These are phyloP conservation scores for Aspidoscelis tigris DNA, from an alignment of 2,113 vertebrate genomes.

Conservation along the genomic window DNA sequence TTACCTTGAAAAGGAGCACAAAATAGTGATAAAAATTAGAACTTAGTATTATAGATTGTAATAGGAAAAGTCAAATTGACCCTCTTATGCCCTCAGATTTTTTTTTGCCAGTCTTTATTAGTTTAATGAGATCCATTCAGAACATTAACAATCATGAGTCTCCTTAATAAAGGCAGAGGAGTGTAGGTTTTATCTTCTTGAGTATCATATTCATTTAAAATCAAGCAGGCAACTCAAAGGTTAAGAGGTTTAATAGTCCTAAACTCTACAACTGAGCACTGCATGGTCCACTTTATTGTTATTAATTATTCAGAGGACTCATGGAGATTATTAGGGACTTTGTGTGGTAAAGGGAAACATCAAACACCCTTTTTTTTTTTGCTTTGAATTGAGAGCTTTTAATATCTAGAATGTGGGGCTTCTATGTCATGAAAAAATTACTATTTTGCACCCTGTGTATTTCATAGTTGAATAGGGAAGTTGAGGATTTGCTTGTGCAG, in stretches of 20 bases:
- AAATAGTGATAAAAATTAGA: conserved; percentile 63
- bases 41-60: conserved; percentile 51
- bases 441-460: background rate
- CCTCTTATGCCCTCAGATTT: conserved; percentile 63
- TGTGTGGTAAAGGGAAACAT: conserved; percentile 47
- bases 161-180: conserved; percentile 68
- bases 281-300: conserved; percentile 66
- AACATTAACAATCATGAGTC: conserved; percentile 59
- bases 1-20: conserved; percentile 57
- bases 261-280: conserved; percentile 67
- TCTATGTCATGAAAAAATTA: too few species aligned
- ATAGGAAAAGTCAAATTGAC: conserved; percentile 58
- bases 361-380: conserved; percentile 41
- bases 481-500: conserved; percentile 8
- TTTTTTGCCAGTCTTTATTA: conserved; percentile 72
- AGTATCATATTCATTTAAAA: conserved; percentile 74
- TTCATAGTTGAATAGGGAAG: conserved; percentile 16
- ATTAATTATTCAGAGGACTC: conserved; percentile 67
- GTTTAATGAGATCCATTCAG: conserved; percentile 64
- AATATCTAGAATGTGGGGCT: conserved; percentile 18
- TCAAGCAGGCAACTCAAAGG: conserved; percentile 75
- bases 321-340: conserved; percentile 52
- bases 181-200: conserved; percentile 68
- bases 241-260: conserved; percentile 76
- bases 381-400: conserved; percentile 30